Conservation (phyloP, 2,797 vertebrate genomes). For the Hapalemur alaotrensis region DNA sequence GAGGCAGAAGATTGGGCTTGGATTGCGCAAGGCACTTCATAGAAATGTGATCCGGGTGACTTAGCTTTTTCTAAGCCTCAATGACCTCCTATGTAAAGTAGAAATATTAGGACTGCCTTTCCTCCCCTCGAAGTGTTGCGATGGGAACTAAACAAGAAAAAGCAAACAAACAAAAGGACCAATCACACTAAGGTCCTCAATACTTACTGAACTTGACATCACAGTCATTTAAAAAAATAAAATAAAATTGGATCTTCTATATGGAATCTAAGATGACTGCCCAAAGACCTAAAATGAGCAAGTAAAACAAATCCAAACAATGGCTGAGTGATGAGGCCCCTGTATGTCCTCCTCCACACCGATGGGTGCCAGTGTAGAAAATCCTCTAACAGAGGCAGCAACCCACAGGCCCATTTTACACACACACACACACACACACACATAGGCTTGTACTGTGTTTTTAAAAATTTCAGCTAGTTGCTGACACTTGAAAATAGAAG, state of each 20-base stretch:
- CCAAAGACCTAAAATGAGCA: background rate
- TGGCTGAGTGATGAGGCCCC: background rate
- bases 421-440: background rate
- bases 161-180: background rate
- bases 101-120: background rate
- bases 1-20: background rate
- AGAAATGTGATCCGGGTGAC: background rate
- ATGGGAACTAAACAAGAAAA: background rate
- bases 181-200: background rate
- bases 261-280: background rate
- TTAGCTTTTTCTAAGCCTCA: background rate
- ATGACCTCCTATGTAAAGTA: background rate
- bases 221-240: background rate
- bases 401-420: background rate
- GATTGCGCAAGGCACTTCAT: background rate
- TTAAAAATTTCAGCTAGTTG: background rate
- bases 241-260: background rate
- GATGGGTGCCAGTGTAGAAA: background rate
- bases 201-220: background rate
- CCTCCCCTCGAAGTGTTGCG: background rate
- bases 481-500: constrained; percentile 17
- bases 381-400: background rate
- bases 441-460: background rate
- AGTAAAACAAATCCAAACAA: background rate
- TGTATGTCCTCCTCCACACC: background rate